Evolutionary conservation across 1,140 invertebrate genomes (phyloP).

Genomic region (Mactra quadrangularis): DNA sequence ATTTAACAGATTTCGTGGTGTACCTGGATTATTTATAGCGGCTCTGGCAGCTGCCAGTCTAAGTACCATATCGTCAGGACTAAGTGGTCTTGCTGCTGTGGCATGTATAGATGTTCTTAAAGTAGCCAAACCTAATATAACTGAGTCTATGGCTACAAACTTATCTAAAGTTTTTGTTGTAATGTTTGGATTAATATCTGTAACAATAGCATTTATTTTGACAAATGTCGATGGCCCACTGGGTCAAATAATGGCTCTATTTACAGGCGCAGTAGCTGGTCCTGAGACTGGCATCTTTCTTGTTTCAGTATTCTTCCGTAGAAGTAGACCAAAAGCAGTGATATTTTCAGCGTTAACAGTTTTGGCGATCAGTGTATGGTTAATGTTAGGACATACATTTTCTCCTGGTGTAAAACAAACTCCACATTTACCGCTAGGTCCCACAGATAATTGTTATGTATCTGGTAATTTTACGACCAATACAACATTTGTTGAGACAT

Average conservation of each 20-base stretch:
- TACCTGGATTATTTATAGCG: slow-evolving; percentile 32
- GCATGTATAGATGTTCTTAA: slow-evolving; percentile 17
- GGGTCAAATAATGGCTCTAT: background rate
- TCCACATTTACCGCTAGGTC: slow-evolving; percentile 1
- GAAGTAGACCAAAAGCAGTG: slow-evolving; percentile 15
- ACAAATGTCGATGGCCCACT: slow-evolving; percentile 17
- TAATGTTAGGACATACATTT: slow-evolving; percentile 10
- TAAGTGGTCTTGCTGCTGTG: slow-evolving; percentile 31
- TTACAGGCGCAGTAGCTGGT: slow-evolving; percentile 1
- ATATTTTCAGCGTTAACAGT: background rate
- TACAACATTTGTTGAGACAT: background rate
- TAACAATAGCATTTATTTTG: background rate
- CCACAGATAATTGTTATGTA: slow-evolving; percentile 9
- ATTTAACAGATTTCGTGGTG: slow-evolving; percentile 14
- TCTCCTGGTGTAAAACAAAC: background rate
- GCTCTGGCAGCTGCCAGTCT: slow-evolving; percentile 24
- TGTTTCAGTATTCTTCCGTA: slow-evolving; percentile 35
- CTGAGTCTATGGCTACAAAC: slow-evolving; percentile 9
- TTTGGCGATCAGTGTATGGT: slow-evolving; percentile 6
- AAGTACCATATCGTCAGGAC: slow-evolving; percentile 40
- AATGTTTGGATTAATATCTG: slow-evolving; percentile 6
- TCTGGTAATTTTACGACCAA: background rate
- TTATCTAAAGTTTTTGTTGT: slow-evolving; percentile 36
- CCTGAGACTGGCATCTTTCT: slow-evolving; percentile 35
- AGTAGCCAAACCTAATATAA: background rate